Evolutionary conservation across 2,113 vertebrate species (phyloP).

Genomic region (Xyrauchen texanus): DNA sequence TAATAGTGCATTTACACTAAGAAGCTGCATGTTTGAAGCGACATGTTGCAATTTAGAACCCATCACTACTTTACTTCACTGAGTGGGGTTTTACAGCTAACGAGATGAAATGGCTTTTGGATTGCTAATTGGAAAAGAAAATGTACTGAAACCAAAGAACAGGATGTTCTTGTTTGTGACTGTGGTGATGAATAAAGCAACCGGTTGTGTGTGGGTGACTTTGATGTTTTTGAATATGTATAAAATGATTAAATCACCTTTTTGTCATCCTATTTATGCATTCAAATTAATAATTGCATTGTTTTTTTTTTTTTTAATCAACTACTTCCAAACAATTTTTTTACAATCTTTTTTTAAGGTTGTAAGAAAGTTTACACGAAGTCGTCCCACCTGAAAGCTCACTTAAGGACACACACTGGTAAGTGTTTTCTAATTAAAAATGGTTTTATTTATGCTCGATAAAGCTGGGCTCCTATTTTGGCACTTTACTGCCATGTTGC

Average conservation of each 20-base stretch:
- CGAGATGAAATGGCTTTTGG: constrained; percentile 53
- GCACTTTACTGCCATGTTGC: constrained; percentile 51
- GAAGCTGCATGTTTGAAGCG: constrained; percentile 47
- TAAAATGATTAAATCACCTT: neutral
- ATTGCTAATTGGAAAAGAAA: constrained; percentile 53
- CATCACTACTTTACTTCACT: constrained; percentile 48
- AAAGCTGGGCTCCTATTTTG: constrained; percentile 47
- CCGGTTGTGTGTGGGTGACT: neutral
- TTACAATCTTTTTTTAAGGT: constrained; percentile 74
- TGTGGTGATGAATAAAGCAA: constrained; percentile 11
- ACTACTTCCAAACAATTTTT: constrained; percentile 2
- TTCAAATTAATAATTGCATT: neutral
- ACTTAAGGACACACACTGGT: constrained; percentile 91
- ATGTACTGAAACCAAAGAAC: constrained; percentile 48
- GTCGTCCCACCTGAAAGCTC: constrained; percentile 89
- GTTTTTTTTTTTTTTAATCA: neutral
- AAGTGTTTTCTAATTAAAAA: constrained; percentile 63
- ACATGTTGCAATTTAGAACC: constrained; percentile 50
- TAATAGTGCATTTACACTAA: constrained; percentile 61
- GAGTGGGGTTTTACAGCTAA: constrained; percentile 47
- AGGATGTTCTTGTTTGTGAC: constrained; percentile 34
- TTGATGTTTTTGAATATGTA: too few species aligned
- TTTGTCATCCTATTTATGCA: too few species aligned
- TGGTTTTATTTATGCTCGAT: constrained; percentile 50
- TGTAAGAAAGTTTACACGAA: constrained; percentile 92